phyloP scores from a whole-genome alignment of 1,140 invertebrate species.

The Chymomyza costata region DNA sequence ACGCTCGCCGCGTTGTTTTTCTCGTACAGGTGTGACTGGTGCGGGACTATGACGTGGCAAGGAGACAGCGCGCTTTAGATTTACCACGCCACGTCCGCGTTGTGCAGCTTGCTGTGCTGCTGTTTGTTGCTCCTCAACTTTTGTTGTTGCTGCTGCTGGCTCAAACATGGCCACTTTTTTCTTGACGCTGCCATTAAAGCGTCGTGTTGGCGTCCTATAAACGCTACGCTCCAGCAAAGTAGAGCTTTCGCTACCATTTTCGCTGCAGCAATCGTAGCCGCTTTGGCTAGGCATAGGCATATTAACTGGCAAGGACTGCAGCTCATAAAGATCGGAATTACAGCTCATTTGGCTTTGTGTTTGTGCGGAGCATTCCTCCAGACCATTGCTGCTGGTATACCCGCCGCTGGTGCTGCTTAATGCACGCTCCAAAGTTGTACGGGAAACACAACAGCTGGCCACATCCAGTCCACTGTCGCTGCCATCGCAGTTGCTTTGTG shows the following conservation, averaged over 20 bases:
- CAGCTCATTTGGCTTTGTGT: conserved; percentile 84
- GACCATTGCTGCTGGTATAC: conserved; percentile 80
- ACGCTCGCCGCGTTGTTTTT: conserved; percentile 30
- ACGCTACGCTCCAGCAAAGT: conserved; percentile 77
- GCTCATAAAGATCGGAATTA: conserved; percentile 80
- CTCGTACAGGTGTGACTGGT: conserved; percentile 47
- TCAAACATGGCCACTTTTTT: conserved; percentile 73
- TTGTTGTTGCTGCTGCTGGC: conserved; percentile 44
- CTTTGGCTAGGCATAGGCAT: conserved; percentile 37
- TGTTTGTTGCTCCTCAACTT: conserved; percentile 52
- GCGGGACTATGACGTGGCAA: conserved; percentile 76
- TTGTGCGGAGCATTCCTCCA: conserved; percentile 62
- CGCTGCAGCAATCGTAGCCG: conserved; percentile 79
- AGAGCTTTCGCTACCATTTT: conserved; percentile 85
- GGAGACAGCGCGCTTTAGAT: conserved; percentile 76
- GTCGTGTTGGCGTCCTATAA: conserved; percentile 45
- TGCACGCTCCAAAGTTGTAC: conserved; percentile 72
- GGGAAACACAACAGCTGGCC: conserved; percentile 76
- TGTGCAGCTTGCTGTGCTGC: conserved; percentile 27
- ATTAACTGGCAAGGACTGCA: conserved; percentile 70
- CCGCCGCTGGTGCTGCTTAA: conserved; percentile 79
- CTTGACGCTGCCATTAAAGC: conserved; percentile 41
- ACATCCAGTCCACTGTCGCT: conserved; percentile 87
- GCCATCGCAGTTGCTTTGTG: conserved; percentile 77
- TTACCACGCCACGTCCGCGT: conserved; percentile 46